Evolutionary conservation across 2,888 invertebrate species (phyloP).

Genomic region (Macropis europaea): DNA sequence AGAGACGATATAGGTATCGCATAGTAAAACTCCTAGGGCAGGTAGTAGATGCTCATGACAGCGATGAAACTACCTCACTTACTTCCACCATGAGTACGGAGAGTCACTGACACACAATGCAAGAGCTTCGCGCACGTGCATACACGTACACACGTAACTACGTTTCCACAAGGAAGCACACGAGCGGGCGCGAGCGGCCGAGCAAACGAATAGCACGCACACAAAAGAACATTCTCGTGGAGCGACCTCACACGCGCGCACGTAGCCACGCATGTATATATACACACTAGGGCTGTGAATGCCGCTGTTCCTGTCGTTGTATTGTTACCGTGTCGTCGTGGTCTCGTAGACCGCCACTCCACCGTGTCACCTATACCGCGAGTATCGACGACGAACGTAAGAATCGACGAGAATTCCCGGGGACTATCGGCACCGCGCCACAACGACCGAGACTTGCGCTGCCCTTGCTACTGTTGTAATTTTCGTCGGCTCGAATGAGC

Average conservation of each 20-base stretch:
- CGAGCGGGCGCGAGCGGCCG: conserved; percentile 27
- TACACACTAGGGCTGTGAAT: conserved; percentile 28
- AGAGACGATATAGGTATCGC: conserved; percentile 69
- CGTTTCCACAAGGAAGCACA: conserved; percentile 41
- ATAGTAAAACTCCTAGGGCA: conserved; percentile 69
- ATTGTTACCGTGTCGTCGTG: conserved; percentile 18
- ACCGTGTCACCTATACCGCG: conserved; percentile 42
- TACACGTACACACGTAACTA: conserved; percentile 25
- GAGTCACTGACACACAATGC: conserved; percentile 55
- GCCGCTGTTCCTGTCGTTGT: conserved; percentile 18
- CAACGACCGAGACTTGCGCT: conserved; percentile 20
- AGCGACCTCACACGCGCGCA: conserved; percentile 57
- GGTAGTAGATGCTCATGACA: conserved; percentile 67
- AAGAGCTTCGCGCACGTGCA: conserved; percentile 33
- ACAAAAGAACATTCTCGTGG: conserved; percentile 42
- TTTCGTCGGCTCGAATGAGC: conserved; percentile 28
- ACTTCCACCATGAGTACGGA: conserved; percentile 44
- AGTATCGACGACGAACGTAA: conserved; percentile 35
- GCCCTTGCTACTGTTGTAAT: conserved; percentile 43
- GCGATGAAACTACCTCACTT: conserved; percentile 59
- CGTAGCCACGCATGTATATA: conserved; percentile 45
- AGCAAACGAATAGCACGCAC: conserved; percentile 45
- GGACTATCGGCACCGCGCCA: conserved; percentile 33
- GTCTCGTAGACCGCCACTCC: conserved; percentile 43
- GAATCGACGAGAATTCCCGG: conserved; percentile 45